Base-by-base conservation (phyloP, 53 echinoderm and acorn worm genomes). In the Echinometra lucunter region DNA sequence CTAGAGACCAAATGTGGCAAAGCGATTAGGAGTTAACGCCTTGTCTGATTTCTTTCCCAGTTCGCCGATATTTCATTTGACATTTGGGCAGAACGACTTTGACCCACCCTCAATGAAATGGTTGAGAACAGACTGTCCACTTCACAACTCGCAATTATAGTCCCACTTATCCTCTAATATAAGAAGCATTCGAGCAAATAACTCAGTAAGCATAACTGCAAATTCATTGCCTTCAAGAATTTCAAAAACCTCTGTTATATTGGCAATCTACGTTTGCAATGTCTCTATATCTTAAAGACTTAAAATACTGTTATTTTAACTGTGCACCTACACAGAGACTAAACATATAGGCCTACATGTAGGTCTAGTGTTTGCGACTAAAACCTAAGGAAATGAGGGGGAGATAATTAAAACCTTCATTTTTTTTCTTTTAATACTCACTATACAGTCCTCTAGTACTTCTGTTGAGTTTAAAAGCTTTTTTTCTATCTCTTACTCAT, bases 31-130 rank as follows among this genome's bases (percentile, higher is more conserved):
- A 58, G 90, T 90, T 57, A 58, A 58, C 58, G 58, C 90, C 63
- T 90, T 63, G 90, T 90, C 90, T 90, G 90, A 90, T 90, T 58
- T 38, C 58, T 90, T 90, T 90, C 38, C 90, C 63, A 90, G 12
- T 90, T 66, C 66, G 12, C 42, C 21, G 38, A 78, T 78, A 78
- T 42, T 42, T 78, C 21, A 78, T 78, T 78, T 78, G 78, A 78
- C 78, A 78, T 78, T 78, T 78, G 38, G 42, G 78, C 78, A 30
- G 42, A 78, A 78, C 5, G 38, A 38, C 21, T 78, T 40, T 38
- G 38, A 78, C 78, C 78, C 78, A 38, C 78, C 69, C 78, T 78
- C 17, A 72, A 35, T 34, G 72, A 10, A 72, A 72, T 34, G 28
- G 0, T 72, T 12, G 3, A 72, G 32, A 72, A 13, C 8, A 72